A percentile compares a stretch with the other conserved stretches of the same genome.
phyloP scores from a whole-genome alignment of 2,888 invertebrate species.

The Electrophaes corylata region DNA sequence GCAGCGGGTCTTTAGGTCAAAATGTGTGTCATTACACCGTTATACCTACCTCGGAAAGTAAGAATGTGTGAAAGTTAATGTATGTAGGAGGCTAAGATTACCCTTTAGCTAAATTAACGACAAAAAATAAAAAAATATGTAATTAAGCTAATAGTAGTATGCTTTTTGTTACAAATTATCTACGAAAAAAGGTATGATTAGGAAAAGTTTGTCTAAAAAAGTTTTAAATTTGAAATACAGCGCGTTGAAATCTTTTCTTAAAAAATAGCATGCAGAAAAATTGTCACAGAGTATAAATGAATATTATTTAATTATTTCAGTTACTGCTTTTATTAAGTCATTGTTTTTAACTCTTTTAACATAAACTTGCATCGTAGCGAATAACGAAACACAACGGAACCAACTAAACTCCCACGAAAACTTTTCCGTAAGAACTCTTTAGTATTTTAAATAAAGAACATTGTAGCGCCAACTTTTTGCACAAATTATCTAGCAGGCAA shows the following conservation, averaged over 20 bases:
- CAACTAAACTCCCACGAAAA: not conserved
- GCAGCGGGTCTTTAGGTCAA: constrained; percentile 10
- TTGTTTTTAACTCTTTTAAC: not conserved
- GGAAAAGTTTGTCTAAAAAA: too few relatives aligned
- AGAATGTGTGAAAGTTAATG: constrained; percentile 52
- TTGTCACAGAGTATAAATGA: not conserved
- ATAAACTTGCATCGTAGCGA: not conserved
- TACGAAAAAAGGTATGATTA: too few relatives aligned
- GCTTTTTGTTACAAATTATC: too few relatives aligned
- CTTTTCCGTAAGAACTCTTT: constrained; percentile 11
- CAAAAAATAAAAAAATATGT: not conserved
- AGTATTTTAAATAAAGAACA: constrained; percentile 11
- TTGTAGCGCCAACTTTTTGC: constrained; percentile 1
- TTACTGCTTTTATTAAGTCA: not conserved
- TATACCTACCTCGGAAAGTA: constrained; percentile 33
- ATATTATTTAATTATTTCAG: too few relatives aligned
- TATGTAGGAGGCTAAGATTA: constrained; percentile 24
- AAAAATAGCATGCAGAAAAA: not conserved
- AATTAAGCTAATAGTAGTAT: too few relatives aligned
- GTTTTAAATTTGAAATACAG: not conserved
- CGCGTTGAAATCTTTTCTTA: not conserved
- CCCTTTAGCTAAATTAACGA: too few relatives aligned
- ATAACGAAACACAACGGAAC: not conserved
- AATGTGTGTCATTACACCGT: constrained; percentile 49
- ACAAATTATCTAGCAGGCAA: not conserved